These are phyloP conservation scores for Aurelia sp. DNA, from an alignment of 30 jellyfish, hydroid and myxozoan species.

Conservation along the genomic window DNA sequence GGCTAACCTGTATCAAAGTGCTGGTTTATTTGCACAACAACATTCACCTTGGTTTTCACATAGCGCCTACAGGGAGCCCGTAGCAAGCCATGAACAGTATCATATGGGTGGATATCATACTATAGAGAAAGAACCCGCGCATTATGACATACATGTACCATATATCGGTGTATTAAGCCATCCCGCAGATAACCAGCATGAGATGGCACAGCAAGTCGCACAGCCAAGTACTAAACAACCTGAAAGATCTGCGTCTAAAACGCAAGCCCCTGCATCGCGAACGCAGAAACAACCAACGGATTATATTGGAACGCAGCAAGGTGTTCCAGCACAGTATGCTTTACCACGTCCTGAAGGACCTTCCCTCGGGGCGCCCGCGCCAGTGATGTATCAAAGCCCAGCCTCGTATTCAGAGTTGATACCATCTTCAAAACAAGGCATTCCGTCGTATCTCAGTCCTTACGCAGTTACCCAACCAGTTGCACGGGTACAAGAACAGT, in stretches of 20 bases:
- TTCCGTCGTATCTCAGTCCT: constrained; percentile 27
- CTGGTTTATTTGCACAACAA: constrained; percentile 57
- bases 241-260: constrained; percentile 7
- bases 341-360: constrained; percentile 40
- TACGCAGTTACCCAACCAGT: constrained; percentile 22
- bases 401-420: constrained; percentile 51
- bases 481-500: constrained; percentile 26
- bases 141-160: constrained; percentile 47
- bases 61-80: constrained; percentile 53
- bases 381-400: constrained; percentile 40
- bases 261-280: constrained; percentile 37
- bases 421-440: constrained; percentile 49
- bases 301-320: constrained; percentile 24
- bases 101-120: constrained; percentile 31
- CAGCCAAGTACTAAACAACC: constrained; percentile 1
- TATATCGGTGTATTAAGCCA: constrained; percentile 2
- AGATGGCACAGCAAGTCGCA: not conserved
- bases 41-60: constrained; percentile 43
- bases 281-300: constrained; percentile 42
- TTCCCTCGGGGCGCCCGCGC: constrained; percentile 41
- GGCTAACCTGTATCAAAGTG: constrained; percentile 40
- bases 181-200: not conserved
- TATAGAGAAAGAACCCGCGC: constrained; percentile 48
- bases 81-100: constrained; percentile 13
- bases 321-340: constrained; percentile 40